Conservation (phyloP, 2,888 invertebrate species). For the Acleris laterana region DNA sequence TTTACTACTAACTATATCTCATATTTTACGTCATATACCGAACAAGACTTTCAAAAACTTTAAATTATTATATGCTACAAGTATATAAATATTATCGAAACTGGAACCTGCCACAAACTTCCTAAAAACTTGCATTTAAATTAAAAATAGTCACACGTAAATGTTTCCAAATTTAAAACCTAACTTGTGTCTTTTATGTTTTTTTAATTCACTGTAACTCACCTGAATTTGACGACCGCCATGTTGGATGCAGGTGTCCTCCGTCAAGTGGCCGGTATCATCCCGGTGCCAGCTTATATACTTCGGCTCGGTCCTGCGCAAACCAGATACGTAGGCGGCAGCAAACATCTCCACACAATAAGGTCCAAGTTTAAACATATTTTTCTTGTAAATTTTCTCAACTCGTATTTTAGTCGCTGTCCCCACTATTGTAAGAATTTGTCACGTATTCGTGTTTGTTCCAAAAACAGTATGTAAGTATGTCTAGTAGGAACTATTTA, state of each 20-base stretch:
- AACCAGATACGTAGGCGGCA: not conserved
- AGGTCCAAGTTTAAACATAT: not conserved
- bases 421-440: too few relatives aligned
- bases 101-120: too few relatives aligned
- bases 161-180: not conserved
- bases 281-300: slow-evolving; percentile 20
- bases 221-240: slow-evolving; percentile 24
- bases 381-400: not conserved
- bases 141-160: not conserved
- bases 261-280: slow-evolving; percentile 2
- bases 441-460: too few relatives aligned
- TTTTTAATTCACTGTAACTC: slow-evolving; percentile 5
- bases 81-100: too few relatives aligned
- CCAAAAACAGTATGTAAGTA: too few relatives aligned
- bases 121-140: too few relatives aligned
- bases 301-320: slow-evolving; percentile 2
- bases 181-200: not conserved
- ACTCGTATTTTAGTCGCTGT: too few relatives aligned
- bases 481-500: too few relatives aligned
- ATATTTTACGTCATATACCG: too few relatives aligned
- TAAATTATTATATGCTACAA: too few relatives aligned
- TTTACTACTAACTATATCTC: too few relatives aligned
- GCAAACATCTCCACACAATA: not conserved
- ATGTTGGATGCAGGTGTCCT: slow-evolving; percentile 10
- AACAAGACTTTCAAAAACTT: too few relatives aligned